A percentile compares a stretch with the other conserved stretches of the same genome.
These are phyloP conservation scores for Malthinus flaveolus DNA, from an alignment of 2,888 invertebrate genomes.

Conservation along the genomic window DNA sequence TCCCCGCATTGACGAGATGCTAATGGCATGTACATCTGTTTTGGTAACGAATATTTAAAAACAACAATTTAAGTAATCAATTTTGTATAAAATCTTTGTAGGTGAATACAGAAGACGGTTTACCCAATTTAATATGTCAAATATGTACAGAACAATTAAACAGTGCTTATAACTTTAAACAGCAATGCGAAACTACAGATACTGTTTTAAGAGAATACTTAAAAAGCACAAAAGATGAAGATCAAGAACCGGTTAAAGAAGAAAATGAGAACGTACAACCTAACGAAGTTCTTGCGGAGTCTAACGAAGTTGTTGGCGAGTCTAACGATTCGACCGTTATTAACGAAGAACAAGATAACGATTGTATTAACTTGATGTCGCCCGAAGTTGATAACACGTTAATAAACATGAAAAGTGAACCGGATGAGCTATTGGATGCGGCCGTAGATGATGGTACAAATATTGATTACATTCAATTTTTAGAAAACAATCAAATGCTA, in stretches of 20 bases:
- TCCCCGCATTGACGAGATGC: slow-evolving; percentile 57
- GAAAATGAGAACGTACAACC: not conserved
- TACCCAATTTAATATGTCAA: slow-evolving; percentile 50
- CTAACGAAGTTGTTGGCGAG: not conserved
- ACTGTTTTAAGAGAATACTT: slow-evolving; percentile 44
- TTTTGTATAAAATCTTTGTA: slow-evolving; percentile 33
- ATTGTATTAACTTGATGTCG: not conserved
- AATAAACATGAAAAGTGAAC: slow-evolving; percentile 28
- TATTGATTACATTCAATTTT: slow-evolving; percentile 48
- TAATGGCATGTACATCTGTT: slow-evolving; percentile 55
- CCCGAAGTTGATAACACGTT: not conserved
- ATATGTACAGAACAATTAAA: slow-evolving; percentile 49
- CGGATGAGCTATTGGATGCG: slow-evolving; percentile 13
- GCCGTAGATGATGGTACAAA: not conserved
- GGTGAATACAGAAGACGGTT: slow-evolving; percentile 51
- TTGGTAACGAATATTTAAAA: slow-evolving; percentile 44
- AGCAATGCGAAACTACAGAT: slow-evolving; percentile 50
- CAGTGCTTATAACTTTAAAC: slow-evolving; percentile 49
- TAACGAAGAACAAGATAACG: slow-evolving; percentile 1
- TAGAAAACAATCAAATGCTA: slow-evolving; percentile 50
- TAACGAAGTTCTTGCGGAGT: not conserved
- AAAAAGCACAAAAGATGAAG: slow-evolving; percentile 39
- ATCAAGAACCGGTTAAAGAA: slow-evolving; percentile 3
- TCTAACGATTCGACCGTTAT: not conserved
- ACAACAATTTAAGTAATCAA: slow-evolving; percentile 1